Conservation (phyloP, 2,113 vertebrate genomes). For the Caretta caretta region DNA sequence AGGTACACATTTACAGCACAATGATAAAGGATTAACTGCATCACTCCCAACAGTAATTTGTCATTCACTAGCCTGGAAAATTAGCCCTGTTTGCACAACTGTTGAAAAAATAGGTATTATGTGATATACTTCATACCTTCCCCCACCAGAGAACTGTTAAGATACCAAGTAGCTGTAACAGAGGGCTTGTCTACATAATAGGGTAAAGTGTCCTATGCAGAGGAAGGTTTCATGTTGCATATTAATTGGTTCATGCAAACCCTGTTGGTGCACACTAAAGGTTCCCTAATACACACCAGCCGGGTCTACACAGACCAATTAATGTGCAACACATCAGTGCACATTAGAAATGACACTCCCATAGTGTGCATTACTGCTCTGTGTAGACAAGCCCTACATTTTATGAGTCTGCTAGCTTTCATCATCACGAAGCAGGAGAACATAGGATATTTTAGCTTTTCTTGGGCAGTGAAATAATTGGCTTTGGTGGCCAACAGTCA, state of each 20-base stretch:
- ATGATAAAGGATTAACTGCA: not conserved
- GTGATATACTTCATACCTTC: not conserved
- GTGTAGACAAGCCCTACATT: accelerated
- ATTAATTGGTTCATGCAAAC: not conserved
- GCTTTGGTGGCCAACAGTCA: not conserved
- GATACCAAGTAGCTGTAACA: not conserved
- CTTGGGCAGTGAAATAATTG: not conserved
- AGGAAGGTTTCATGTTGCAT: not conserved
- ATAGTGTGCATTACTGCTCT: not conserved
- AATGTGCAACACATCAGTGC: not conserved
- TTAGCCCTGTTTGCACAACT: not conserved
- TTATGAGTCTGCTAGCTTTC: not conserved
- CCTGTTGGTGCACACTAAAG: not conserved
- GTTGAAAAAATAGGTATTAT: not conserved
- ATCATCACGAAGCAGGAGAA: not conserved
- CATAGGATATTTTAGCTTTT: not conserved
- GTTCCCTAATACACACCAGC: not conserved
- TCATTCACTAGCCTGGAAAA: not conserved
- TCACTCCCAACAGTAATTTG: conserved; percentile 9
- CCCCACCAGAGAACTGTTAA: not conserved
- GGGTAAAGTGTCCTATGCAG: not conserved
- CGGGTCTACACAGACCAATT: not conserved
- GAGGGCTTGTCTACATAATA: not conserved
- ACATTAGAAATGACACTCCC: not conserved
- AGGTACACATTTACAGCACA: not conserved